Base-by-base conservation (phyloP, 2,888 invertebrate genomes). In the Leucania comma region DNA sequence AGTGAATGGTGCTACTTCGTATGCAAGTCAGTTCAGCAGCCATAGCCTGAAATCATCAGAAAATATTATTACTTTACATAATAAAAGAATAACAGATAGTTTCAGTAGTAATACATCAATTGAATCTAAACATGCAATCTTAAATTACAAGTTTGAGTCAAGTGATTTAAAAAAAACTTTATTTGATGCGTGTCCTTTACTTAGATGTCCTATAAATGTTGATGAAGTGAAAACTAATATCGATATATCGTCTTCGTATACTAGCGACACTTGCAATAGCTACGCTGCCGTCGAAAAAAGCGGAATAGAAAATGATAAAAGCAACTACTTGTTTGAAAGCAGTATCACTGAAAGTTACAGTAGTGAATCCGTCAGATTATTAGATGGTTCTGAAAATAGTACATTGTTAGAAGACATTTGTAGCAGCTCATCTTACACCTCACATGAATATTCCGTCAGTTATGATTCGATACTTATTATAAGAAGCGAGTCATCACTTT, bases 1-100 rank as follows among this genome's bases (percentile, higher is more conserved):
- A 83, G 92, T 89, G 56, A 75, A 84, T n/a, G 92, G 89, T n/a
- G 75, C 88, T 5, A 86, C 90, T 29, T 86, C 88, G 20, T 90
- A 86, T 51, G 85, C 81, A n/a, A 77, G 38, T 56, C 72, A 68
- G 35, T 66, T 66, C 50, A 68, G 64, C 20, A 67, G 64, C 17
- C 51, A 58, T 4, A 58, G 35, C 35, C 26, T 42, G 56, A 35
- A 60, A 60, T 56, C 35, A 48, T 24, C 32, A 29, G 46, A 51
- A 57, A 48, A 68, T 53, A 8, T 70, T 35, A 48, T 65, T 22
- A 70, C 70, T 42, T 29, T 80, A 24, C 70, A 59, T 60, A 53
- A 63, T 26, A 74, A 61, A 67, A 63, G 26, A 46, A 24, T 17
- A 48, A 26, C n/a, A 32, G 54, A 57, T 32, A 66, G 56, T 14